Evolutionary conservation across 2,797 vertebrate genomes (phyloP), one percentile per base, ranked within the genome.

Genomic region (Acanthurus lineatus): DNA sequence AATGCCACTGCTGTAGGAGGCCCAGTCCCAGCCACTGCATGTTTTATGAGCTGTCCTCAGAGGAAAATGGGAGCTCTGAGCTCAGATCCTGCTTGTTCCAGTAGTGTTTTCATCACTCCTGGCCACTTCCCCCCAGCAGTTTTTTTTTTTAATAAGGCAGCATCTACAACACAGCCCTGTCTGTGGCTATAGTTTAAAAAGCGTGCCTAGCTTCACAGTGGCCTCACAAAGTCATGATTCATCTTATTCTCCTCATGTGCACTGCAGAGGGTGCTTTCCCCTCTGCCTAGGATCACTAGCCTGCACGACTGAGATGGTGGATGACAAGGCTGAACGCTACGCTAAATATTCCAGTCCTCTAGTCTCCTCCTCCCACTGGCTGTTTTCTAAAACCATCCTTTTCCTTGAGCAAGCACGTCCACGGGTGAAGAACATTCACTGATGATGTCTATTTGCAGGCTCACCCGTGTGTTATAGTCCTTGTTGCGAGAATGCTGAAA

Each of bases 31-130:
- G 89, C 89, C 84, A 77, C 91, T 95, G 90, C 92, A 95, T 95
- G 93, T 95, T 95, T 95, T 95, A 95, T 95, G 94, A 95, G 94
- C 84, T 90, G 89, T 93, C 94, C 90, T 82, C 81, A 48, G 90
- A 94, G 92, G 87, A 91, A 42, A 91, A 91, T 89, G 84, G 84
- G 83, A 92, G 90, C 82, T 82, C 85, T 76, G 88, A 87, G 86
- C 91, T 93, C 89, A 90, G 89, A 92, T 94, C 89, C 91, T 92
- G 86, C 91, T 93, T 88, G 88, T 93, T 93, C 87, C 89, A 92
- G 84, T 82, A 86, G 89, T 45, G 77, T 92, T 94, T 94, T 94
- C 86, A 90, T 92, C 92, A 89, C 88, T 83, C 77, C 66, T 75
- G 51, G 64, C 82, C 65, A 70, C 78, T 77, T 83, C 85, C 69